Percentiles rank a stretch among this genome's conserved stretches.
These are phyloP conservation scores for Lepidurus arcticus DNA, from an alignment of 1,140 invertebrate species.

Conservation along the genomic window DNA sequence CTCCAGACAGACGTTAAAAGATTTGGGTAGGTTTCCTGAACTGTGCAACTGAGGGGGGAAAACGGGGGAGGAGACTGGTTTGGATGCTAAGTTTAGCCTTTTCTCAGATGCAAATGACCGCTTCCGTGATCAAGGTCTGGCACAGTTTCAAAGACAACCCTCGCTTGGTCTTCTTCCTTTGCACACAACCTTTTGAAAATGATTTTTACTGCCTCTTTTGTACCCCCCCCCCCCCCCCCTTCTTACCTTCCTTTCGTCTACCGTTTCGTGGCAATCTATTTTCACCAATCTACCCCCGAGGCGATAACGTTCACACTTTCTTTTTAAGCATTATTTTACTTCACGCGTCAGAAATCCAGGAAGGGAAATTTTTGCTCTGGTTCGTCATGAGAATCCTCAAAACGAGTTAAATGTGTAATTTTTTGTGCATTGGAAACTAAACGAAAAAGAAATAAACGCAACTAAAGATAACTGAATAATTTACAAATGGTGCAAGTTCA, in stretches of 20 bases:
- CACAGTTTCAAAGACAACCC: constrained; percentile 13
- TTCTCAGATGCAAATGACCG: constrained; percentile 14
- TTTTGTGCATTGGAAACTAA: too few relatives aligned
- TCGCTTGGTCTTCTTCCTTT: not conserved
- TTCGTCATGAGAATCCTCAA: too few relatives aligned
- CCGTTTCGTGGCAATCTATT: constrained; percentile 4
- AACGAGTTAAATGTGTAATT: too few relatives aligned
- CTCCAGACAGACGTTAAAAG: not conserved
- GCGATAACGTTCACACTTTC: constrained; percentile 4
- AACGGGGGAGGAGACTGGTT: not conserved
- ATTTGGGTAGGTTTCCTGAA: not conserved
- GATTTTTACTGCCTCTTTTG: not conserved
- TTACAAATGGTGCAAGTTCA: too few relatives aligned
- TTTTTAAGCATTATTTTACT: not conserved
- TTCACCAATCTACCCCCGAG: constrained; percentile 5
- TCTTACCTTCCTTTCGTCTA: not conserved
- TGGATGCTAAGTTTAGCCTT: constrained; percentile 20
- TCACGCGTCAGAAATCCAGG: too few relatives aligned
- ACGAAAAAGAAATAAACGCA: too few relatives aligned
- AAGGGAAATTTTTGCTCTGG: too few relatives aligned
- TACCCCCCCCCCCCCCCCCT: not conserved
- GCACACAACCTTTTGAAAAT: not conserved
- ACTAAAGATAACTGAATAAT: too few relatives aligned
- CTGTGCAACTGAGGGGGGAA: not conserved
- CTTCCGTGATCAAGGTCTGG: constrained; percentile 20